Conservation (phyloP, 1,140 invertebrate species). For the Drosophila sp. region DNA sequence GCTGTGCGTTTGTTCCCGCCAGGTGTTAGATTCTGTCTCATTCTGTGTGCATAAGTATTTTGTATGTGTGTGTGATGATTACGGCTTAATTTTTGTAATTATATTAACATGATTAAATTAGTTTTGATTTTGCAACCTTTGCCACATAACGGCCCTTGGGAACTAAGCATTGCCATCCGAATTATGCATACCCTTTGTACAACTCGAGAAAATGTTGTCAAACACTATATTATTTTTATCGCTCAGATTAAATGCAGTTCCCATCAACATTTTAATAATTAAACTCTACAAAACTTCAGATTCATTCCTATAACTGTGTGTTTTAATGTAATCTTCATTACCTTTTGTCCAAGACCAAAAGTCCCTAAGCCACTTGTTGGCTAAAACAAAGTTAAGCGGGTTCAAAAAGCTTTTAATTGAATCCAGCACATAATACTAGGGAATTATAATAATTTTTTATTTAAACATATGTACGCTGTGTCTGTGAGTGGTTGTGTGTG, state of each 20-base stretch:
- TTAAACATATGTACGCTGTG: conserved; percentile 3
- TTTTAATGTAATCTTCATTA: neutral
- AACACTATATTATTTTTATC: too few species aligned
- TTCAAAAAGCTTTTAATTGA: conserved; percentile 16
- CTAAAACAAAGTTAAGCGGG: conserved; percentile 5
- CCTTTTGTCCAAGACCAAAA: neutral
- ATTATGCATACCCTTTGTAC: neutral
- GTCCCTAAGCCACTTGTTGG: conserved; percentile 24
- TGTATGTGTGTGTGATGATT: conserved; percentile 61
- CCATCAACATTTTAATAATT: too few species aligned
- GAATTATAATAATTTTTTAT: conserved; percentile 42
- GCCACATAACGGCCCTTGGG: conserved; percentile 19
- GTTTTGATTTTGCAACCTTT: conserved; percentile 75
- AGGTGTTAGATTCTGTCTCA: conserved; percentile 27
- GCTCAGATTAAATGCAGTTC: too few species aligned
- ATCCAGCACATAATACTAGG: conserved; percentile 14
- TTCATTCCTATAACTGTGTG: neutral
- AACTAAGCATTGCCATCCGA: conserved; percentile 12
- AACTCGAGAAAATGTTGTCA: neutral
- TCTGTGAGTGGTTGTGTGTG: conserved; percentile 14
- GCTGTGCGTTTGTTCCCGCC: conserved; percentile 56
- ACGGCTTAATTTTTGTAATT: conserved; percentile 83
- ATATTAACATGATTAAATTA: conserved; percentile 84
- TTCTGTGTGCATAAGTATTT: conserved; percentile 23
- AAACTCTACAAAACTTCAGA: too few species aligned